Evolutionary conservation across 2,888 invertebrate species (phyloP).

Genomic region (Heteropelma amictum): DNA sequence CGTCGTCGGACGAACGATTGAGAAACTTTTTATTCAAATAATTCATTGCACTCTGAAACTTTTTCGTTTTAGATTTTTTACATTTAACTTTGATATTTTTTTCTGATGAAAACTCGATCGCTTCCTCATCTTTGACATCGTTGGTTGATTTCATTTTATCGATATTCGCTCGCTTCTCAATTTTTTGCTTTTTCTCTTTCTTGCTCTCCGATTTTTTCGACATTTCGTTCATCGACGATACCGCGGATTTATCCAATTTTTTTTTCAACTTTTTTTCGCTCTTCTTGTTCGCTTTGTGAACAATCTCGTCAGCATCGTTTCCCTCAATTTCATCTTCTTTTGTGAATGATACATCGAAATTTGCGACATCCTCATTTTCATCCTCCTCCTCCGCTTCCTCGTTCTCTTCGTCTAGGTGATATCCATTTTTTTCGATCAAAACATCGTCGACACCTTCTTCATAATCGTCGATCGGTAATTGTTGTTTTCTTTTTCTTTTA

Average conservation of each 20-base stretch:
- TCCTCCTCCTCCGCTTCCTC: background rate
- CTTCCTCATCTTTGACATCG: background rate
- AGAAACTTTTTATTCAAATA: constrained; percentile 48
- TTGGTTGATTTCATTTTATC: constrained; percentile 1
- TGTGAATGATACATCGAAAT: background rate
- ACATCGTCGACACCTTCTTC: constrained; percentile 38
- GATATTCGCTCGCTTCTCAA: constrained; percentile 35
- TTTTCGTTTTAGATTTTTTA: constrained; percentile 63
- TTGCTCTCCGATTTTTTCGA: constrained; percentile 49
- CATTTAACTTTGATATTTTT: constrained; percentile 62
- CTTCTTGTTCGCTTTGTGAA: constrained; percentile 1
- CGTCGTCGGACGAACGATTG: constrained; percentile 34
- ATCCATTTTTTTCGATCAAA: constrained; percentile 21
- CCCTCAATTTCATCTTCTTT: background rate
- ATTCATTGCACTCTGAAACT: constrained; percentile 46
- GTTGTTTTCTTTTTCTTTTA: constrained; percentile 62
- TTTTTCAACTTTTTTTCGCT: constrained; percentile 38
- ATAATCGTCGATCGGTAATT: constrained; percentile 24
- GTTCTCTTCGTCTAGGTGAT: too few species aligned
- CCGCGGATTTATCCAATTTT: background rate
- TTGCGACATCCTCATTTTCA: constrained; percentile 7
- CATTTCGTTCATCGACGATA: background rate
- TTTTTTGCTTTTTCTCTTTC: constrained; percentile 46
- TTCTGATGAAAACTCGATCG: background rate
- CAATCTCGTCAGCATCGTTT: background rate